Evolutionary conservation across 2,113 vertebrate species (phyloP), one percentile per base, ranked within the genome.

Genomic region (Mesocricetus auratus): DNA sequence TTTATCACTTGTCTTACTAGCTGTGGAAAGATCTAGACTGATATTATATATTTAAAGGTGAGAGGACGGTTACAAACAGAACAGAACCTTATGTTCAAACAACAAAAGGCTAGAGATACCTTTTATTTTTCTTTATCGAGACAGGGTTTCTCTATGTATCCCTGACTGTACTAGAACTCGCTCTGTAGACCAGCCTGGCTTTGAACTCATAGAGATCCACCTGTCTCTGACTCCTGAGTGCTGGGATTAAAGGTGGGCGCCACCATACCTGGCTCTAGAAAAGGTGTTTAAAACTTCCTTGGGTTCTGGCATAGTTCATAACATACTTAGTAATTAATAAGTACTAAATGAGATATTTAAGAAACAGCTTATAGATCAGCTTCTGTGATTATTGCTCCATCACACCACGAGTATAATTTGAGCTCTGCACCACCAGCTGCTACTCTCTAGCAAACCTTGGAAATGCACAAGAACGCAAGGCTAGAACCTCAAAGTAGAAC

Each of bases 11-110:
- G 31, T 78, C 56, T 93, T 89, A 62, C 6, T n/a, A 95, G 86
- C 74, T 47, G n/a, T 62, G 58, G 82, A 58, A 92, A 82, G 62
- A 93, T 78, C 68, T 79, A 87, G 71, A 88, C 31, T 64, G 89
- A 81, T 60, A 90, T 0, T 24, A 60, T 60, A 26, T 53, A 94
- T 91, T 60, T 86, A 94, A 93, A 92, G 26, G 60, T 62, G 29
- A 97, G 19, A 92, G 36, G 62, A 92, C 45, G 68, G 71, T 13
- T 73, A 74, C 71, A 93, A 91, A 93, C 73, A 81, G 69, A 94
- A 92, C 31, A 74, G 50, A 95, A 79, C 83, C 82, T 88, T 56
- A 17, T 16, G 36, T 68, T 90, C 62, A 85, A 87, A 93, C 47
- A 89, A 64, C 21, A 13, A 39, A 93, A 86, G 22, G 53, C 3